phyloP scores from a whole-genome alignment of 2,113 vertebrate species.

The Edolisoma coerulescens region DNA sequence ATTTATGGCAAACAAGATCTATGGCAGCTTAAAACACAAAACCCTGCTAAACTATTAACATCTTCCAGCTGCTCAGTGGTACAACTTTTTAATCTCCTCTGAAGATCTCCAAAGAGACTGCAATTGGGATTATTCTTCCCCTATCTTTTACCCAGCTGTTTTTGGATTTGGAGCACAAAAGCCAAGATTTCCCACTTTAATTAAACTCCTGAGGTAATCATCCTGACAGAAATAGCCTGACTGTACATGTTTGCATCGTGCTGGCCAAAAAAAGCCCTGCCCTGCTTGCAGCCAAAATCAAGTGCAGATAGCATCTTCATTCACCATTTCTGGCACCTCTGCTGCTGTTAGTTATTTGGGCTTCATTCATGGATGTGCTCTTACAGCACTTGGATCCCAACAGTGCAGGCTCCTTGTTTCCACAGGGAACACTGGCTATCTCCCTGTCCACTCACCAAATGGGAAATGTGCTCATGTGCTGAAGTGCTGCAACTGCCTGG shows the following conservation, averaged over 20 bases:
- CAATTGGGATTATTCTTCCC: not conserved
- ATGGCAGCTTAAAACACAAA: not conserved
- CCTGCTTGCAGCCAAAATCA: not conserved
- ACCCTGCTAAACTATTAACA: not conserved
- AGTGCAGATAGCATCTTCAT: not conserved
- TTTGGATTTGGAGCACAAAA: constrained; percentile 20
- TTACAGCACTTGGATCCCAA: not conserved
- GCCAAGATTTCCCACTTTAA: constrained; percentile 21
- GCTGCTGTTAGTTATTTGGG: not conserved
- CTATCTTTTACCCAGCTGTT: not conserved
- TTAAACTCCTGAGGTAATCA: constrained; percentile 19
- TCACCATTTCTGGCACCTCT: not conserved
- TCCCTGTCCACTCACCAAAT: not conserved
- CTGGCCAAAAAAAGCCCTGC: not conserved
- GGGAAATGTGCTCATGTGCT: not conserved
- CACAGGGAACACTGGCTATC: not conserved
- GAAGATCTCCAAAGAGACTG: not conserved
- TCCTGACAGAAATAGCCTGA: constrained; percentile 9
- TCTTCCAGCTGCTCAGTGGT: not conserved
- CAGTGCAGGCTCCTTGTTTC: not conserved
- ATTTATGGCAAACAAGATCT: not conserved
- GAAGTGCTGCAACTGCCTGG: not conserved
- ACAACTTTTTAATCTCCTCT: not conserved
- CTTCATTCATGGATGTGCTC: not conserved
- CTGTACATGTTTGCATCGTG: not conserved